Percentiles rank a stretch among this genome's conserved stretches.
These are phyloP conservation scores for Sminthurinus aureus DNA, from an alignment of 2,888 invertebrate genomes.

Conservation along the genomic window DNA sequence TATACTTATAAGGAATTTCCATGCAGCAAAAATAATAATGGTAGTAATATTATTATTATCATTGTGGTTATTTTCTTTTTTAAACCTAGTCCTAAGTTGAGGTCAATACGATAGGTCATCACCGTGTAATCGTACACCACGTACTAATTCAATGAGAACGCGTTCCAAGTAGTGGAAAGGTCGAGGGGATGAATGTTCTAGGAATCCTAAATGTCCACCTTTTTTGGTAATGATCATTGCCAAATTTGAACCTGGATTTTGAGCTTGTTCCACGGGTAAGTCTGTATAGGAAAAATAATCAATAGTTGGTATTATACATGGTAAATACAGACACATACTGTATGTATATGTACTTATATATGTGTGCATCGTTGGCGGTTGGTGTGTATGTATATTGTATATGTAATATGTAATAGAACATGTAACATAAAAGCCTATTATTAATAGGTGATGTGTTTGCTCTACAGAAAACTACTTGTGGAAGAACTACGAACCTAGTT, in stretches of 20 bases:
- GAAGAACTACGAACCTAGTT: no score
- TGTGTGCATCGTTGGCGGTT: no score
- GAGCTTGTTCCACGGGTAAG: slow-evolving; percentile 73
- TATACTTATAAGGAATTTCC: no score
- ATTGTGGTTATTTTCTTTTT: no score
- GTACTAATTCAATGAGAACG: slow-evolving; percentile 54
- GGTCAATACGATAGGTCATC: slow-evolving; percentile 29
- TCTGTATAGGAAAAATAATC: slow-evolving; percentile 63
- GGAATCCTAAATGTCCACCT: slow-evolving; percentile 68
- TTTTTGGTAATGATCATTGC: slow-evolving; percentile 45
- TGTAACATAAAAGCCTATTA: no score
- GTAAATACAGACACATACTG: neutral
- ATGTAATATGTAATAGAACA: no score
- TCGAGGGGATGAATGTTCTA: slow-evolving; percentile 75
- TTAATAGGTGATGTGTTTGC: no score
- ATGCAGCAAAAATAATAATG: no score
- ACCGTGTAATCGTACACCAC: slow-evolving; percentile 43
- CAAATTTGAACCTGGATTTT: slow-evolving; percentile 66
- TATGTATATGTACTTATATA: neutral
- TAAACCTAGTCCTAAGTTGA: neutral
- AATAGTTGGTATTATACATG: neutral
- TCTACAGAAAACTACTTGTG: no score
- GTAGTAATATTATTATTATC: no score
- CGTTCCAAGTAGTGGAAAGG: slow-evolving; percentile 59
- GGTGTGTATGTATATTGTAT: neutral